A percentile compares a stretch with the other conserved stretches of the same genome.
Conservation (phyloP, 2,888 invertebrate species). For the Pterobdella sp. region DNA sequence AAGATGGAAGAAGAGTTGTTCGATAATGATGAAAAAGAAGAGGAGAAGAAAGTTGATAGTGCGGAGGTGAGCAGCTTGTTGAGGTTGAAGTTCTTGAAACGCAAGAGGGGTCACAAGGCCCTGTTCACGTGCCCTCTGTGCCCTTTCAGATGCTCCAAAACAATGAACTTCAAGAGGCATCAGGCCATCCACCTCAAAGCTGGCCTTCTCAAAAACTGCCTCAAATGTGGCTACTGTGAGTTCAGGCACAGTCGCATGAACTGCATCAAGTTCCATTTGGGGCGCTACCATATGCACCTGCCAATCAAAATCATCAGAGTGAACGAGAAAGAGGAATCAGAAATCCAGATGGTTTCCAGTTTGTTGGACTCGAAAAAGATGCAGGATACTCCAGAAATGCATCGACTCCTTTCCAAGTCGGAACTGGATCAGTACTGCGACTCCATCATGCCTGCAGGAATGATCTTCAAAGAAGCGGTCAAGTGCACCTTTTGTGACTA, state of each 20-base stretch:
- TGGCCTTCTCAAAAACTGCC: constrained; percentile 29
- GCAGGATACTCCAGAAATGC: background rate
- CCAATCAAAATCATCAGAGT: constrained; percentile 21
- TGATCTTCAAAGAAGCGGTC: constrained; percentile 33
- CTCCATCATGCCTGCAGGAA: constrained; percentile 31
- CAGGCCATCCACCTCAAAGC: constrained; percentile 30
- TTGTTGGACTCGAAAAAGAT: background rate
- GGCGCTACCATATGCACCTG: constrained; percentile 30
- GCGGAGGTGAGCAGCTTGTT: background rate
- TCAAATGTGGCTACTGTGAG: constrained; percentile 31
- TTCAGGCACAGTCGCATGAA: constrained; percentile 29
- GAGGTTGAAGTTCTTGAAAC: background rate
- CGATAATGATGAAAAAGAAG: constrained; percentile 15
- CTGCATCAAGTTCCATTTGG: constrained; percentile 33
- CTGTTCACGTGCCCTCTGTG: constrained; percentile 28
- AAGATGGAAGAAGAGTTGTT: background rate
- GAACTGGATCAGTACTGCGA: constrained; percentile 27
- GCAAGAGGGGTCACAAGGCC: constrained; percentile 2
- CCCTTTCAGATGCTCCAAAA: constrained; percentile 31
- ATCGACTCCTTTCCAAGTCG: background rate
- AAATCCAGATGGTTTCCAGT: constrained; percentile 13
- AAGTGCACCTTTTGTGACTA: constrained; percentile 34
- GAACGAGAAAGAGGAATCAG: constrained; percentile 22
- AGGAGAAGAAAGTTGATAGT: constrained; percentile 6
- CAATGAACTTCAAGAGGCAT: constrained; percentile 30